Conservation (phyloP, 1,140 invertebrate species). For the Euglossa dilemma region DNA sequence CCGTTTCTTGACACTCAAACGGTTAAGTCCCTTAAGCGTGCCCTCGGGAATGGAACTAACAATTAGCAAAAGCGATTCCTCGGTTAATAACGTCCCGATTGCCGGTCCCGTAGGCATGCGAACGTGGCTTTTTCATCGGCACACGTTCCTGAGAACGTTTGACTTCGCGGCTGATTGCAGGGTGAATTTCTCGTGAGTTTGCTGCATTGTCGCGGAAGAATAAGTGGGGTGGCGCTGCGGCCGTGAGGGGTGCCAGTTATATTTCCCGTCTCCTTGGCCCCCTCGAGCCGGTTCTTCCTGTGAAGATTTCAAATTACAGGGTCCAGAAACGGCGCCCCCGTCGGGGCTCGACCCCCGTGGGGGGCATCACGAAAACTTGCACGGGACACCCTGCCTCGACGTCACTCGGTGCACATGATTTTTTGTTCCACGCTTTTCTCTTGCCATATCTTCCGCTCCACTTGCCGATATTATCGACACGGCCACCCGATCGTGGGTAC, state of each 20-base stretch:
- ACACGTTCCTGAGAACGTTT: constrained; percentile 79
- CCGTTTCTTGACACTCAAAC: too few relatives aligned
- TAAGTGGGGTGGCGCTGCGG: constrained; percentile 80
- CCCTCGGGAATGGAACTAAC: not conserved
- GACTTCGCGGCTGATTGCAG: constrained; percentile 80
- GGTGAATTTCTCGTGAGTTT: constrained; percentile 82
- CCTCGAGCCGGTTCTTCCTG: constrained; percentile 65
- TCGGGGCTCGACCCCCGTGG: constrained; percentile 58
- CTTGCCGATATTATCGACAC: constrained; percentile 74
- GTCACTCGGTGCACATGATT: constrained; percentile 21
- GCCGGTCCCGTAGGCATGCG: constrained; percentile 9
- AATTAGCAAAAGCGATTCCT: constrained; percentile 12
- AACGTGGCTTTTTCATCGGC: constrained; percentile 40
- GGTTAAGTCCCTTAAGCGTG: too few relatives aligned
- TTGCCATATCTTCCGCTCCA: constrained; percentile 66
- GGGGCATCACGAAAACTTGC: constrained; percentile 68
- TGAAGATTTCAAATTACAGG: constrained; percentile 82
- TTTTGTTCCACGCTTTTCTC: constrained; percentile 61
- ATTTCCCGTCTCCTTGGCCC: constrained; percentile 35
- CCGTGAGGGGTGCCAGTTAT: constrained; percentile 65
- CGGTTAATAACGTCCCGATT: constrained; percentile 54
- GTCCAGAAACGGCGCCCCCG: constrained; percentile 63
- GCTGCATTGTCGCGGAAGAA: constrained; percentile 79
- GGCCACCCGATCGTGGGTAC: constrained; percentile 79
- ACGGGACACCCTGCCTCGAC: constrained; percentile 69